phyloP scores from a whole-genome alignment of 1,140 invertebrate genomes.

The Listronotus oregonensis region DNA sequence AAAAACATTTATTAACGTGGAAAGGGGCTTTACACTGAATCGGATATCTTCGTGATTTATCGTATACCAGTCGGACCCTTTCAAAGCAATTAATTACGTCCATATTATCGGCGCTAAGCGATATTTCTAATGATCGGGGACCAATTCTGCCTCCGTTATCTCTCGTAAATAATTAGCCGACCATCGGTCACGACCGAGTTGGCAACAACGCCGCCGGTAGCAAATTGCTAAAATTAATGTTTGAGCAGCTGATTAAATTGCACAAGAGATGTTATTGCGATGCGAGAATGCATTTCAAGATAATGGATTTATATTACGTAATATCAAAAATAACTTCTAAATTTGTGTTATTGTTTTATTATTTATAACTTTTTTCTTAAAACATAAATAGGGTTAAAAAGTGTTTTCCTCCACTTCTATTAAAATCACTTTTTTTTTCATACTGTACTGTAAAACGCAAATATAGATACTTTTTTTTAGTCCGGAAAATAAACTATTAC shows the following conservation, averaged over 20 bases:
- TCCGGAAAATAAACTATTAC: no score
- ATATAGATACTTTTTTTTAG: no score
- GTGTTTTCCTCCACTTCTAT: no score
- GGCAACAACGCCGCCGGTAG: slow-evolving; percentile 26
- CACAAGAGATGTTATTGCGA: slow-evolving; percentile 24
- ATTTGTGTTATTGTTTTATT: no score
- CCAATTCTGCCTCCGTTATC: slow-evolving; percentile 28
- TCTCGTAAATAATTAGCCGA: slow-evolving; percentile 35
- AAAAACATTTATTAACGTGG: not conserved
- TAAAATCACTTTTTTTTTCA: no score
- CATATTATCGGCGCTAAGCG: slow-evolving; percentile 35
- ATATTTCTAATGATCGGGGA: slow-evolving; percentile 37
- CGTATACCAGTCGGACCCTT: slow-evolving; percentile 3
- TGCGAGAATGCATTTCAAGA: slow-evolving; percentile 22
- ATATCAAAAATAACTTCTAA: no score
- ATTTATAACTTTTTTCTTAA: no score
- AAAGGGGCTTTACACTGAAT: not conserved
- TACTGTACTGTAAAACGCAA: no score
- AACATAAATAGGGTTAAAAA: no score
- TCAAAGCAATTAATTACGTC: slow-evolving; percentile 29
- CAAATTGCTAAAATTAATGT: slow-evolving; percentile 34
- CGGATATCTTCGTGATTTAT: slow-evolving; percentile 27
- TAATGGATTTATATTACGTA: not conserved
- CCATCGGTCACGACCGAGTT: slow-evolving; percentile 30
- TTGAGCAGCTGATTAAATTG: slow-evolving; percentile 32